These are phyloP conservation scores for Semnornis frantzii DNA, from an alignment of 2,113 vertebrate genomes.

Conservation along the genomic window DNA sequence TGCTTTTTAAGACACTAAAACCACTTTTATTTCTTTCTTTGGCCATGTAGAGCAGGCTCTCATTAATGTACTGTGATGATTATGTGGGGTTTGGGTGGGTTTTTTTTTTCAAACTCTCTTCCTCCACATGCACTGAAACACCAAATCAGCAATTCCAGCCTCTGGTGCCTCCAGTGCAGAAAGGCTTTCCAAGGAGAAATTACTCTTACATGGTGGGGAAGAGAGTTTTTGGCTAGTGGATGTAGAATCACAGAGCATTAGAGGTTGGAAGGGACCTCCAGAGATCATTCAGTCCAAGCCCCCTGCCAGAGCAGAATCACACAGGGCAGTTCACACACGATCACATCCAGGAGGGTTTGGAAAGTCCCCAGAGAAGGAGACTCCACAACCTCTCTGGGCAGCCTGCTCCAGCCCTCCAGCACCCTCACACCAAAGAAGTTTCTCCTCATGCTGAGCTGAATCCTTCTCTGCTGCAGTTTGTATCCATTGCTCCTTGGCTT, in stretches of 20 bases:
- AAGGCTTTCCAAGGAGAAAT: slow-evolving; percentile 55
- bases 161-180: not conserved
- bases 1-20: slow-evolving; percentile 67
- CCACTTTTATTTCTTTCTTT: slow-evolving; percentile 56
- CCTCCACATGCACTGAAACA: slow-evolving; percentile 19
- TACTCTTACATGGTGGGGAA: slow-evolving; percentile 5
- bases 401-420: too few relatives aligned
- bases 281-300: too few relatives aligned
- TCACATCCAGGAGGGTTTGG: too few relatives aligned
- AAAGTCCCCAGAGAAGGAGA: too few relatives aligned
- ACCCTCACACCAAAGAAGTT: too few relatives aligned
- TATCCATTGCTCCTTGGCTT: too few relatives aligned
- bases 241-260: not conserved
- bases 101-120: not conserved
- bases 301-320: too few relatives aligned
- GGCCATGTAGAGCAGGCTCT: not conserved
- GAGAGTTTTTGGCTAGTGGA: slow-evolving; percentile 19
- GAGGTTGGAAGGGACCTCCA: too few relatives aligned
- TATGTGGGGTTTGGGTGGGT: not conserved
- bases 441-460: too few relatives aligned
- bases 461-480: too few relatives aligned
- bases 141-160: slow-evolving; percentile 62
- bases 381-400: too few relatives aligned
- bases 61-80: slow-evolving; percentile 56
- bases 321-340: too few relatives aligned